Conservation (phyloP, 2,888 invertebrate genomes). For the Nowickia ferox region DNA sequence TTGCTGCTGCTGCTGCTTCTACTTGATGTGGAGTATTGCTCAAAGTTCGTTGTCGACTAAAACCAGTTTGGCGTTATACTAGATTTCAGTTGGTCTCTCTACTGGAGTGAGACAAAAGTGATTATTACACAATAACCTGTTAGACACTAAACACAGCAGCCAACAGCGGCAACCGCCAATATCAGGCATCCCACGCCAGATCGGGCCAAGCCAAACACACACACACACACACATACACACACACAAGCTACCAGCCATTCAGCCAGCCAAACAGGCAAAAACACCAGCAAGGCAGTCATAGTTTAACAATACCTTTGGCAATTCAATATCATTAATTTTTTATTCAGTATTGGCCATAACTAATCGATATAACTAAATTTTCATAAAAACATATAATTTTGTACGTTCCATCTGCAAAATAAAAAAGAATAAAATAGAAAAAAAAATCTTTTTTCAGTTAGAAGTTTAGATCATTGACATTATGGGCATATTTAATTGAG, state of each 20-base stretch:
- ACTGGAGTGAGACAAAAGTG: slow-evolving; percentile 65
- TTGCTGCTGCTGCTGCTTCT: slow-evolving; percentile 23
- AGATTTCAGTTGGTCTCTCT: slow-evolving; percentile 59
- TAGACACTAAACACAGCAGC: slow-evolving; percentile 66
- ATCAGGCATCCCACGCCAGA: slow-evolving; percentile 32
- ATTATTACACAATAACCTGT: slow-evolving; percentile 73
- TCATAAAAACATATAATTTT: slow-evolving; percentile 41
- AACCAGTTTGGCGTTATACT: slow-evolving; percentile 59
- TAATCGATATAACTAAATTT: slow-evolving; percentile 63
- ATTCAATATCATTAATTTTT: slow-evolving; percentile 65
- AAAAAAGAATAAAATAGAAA: neutral
- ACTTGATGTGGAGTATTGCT: slow-evolving; percentile 66
- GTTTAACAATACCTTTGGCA: slow-evolving; percentile 67
- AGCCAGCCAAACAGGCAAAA: neutral
- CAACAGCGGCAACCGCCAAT: slow-evolving; percentile 44
- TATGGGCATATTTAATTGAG: slow-evolving; percentile 28
- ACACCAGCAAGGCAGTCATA: slow-evolving; percentile 42
- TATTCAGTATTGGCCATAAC: slow-evolving; percentile 65
- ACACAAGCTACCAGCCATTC: slow-evolving; percentile 36
- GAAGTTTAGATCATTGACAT: slow-evolving; percentile 62
- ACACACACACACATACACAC: slow-evolving; percentile 14
- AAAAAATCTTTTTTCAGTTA: slow-evolving; percentile 5
- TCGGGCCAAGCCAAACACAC: slow-evolving; percentile 29
- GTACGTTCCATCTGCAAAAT: neutral
- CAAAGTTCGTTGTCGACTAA: slow-evolving; percentile 70